Base-by-base conservation (phyloP, 2,113 vertebrate genomes). In the Corythornis cristatus region DNA sequence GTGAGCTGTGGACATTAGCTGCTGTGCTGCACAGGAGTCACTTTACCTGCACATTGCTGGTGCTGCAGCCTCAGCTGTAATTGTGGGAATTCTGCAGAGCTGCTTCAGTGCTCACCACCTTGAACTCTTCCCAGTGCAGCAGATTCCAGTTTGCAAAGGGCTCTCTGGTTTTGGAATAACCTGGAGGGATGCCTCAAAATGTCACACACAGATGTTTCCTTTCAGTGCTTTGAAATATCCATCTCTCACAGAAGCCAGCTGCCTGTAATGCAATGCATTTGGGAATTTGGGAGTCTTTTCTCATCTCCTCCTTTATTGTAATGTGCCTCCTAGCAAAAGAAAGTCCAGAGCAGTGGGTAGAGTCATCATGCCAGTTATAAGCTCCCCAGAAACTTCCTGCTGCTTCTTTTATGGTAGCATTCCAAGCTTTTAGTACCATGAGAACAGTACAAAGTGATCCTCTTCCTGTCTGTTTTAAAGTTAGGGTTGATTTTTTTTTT, bases 241-340 rank as follows among this genome's bases (percentile, higher is more conserved):
- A 4, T 14, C 84, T 92, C 90, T 92, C 80, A 78, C 50, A 85
- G 72, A 65, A 86, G 53, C 11, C 15, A 62, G n/a, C 54, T 88
- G 56, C 73, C 65, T 42, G 2, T 37, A 68, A 37, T 51, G 20
- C 64, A 77, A 12, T 46, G 40, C 29, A 67, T 22, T 43, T 86
- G 65, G 20, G 53, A 93, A 81, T 66, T 46, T 85, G 43, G 71
- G 76, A 88, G 50, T 62, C 22, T 11, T 9, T 83, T 51, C 17
- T 64, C 40, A 37, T 61, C 58, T 93, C 53, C 54, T 77, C 20
- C 26, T 5, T 22, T 86, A 43, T 73, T 93, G 53, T 56, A 65
- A 86, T 57, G 45, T 90, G 77, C 76, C 45, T n/a, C n/a, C 29
- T 23, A 57, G 70, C 57, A 89, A 22, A 72, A 81, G 80, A 75